Evolutionary conservation across 2,797 vertebrate species (phyloP).

Genomic region (Sorex maritimensis): DNA sequence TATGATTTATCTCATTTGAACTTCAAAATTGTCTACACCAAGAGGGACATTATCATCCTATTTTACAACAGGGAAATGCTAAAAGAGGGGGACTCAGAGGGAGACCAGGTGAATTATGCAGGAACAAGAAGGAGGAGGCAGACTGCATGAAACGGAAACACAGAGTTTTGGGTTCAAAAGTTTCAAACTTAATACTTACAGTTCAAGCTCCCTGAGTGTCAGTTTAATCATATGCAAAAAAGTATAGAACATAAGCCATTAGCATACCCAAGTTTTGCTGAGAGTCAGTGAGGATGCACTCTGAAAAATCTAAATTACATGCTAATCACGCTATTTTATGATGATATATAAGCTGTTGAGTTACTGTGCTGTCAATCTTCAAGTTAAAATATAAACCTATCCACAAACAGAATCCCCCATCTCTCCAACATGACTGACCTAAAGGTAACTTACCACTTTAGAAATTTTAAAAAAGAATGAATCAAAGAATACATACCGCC

Average conservation of each 20-base stretch:
- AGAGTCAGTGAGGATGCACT: slow-evolving; percentile 39
- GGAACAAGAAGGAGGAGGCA: slow-evolving; percentile 35
- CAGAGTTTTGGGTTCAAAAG: slow-evolving; percentile 46
- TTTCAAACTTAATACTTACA: not conserved
- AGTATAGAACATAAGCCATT: slow-evolving; percentile 8
- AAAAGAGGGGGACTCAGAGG: slow-evolving; percentile 19
- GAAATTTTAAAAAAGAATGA: slow-evolving; percentile 23
- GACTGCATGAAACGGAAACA: slow-evolving; percentile 14
- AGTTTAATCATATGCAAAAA: not conserved
- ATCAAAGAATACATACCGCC: slow-evolving; percentile 93
- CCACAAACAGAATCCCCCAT: not conserved
- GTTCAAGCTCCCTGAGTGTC: slow-evolving; percentile 23
- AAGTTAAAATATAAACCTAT: not conserved
- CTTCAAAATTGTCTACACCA: slow-evolving; percentile 53
- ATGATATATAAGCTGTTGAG: not conserved
- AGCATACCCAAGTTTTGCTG: slow-evolving; percentile 39
- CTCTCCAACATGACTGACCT: not conserved
- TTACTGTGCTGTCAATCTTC: not conserved
- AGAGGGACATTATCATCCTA: slow-evolving; percentile 23
- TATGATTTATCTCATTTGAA: slow-evolving; percentile 59
- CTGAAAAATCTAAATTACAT: slow-evolving; percentile 37
- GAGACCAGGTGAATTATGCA: slow-evolving; percentile 42
- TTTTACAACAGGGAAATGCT: slow-evolving; percentile 49
- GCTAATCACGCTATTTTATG: slow-evolving; percentile 47
- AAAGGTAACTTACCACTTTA: not conserved